phyloP scores from a whole-genome alignment of 1,140 invertebrate genomes.

The Drosophila erecta region DNA sequence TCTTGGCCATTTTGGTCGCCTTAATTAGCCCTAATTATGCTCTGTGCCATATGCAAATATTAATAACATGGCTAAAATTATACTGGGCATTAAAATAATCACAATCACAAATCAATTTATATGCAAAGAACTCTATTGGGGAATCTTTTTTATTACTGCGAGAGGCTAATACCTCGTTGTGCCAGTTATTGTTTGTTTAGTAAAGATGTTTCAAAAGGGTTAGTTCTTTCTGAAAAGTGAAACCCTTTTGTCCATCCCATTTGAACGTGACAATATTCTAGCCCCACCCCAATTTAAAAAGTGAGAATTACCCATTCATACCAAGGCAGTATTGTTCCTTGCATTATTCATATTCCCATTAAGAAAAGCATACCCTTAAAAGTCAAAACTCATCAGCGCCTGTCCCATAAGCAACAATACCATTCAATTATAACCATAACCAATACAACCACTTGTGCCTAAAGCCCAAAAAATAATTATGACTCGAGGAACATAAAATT shows the following conservation, averaged over 20 bases:
- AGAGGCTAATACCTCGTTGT: neutral
- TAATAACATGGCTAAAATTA: slow-evolving; percentile 5
- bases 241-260: neutral
- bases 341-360: slow-evolving; percentile 62
- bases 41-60: slow-evolving; percentile 66
- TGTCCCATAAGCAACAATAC: slow-evolving; percentile 8
- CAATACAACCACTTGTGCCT: slow-evolving; percentile 17
- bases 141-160: slow-evolving; percentile 1
- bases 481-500: slow-evolving; percentile 49
- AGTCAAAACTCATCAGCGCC: slow-evolving; percentile 39
- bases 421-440: slow-evolving; percentile 23
- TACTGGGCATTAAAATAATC: slow-evolving; percentile 27
- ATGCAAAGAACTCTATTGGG: slow-evolving; percentile 12
- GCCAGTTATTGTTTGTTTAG: neutral
- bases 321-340: slow-evolving; percentile 14
- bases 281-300: slow-evolving; percentile 46
- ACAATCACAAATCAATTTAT: slow-evolving; percentile 59
- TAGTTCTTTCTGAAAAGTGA: slow-evolving; percentile 22
- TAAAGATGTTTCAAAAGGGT: neutral
- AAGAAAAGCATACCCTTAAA: slow-evolving; percentile 48
- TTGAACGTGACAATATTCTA: slow-evolving; percentile 33
- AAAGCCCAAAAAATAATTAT: slow-evolving; percentile 72
- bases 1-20: slow-evolving; percentile 21
- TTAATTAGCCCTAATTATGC: slow-evolving; percentile 57
- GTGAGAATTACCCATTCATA: slow-evolving; percentile 56